Evolutionary conservation across 2,113 vertebrate genomes (phyloP).

Genomic region (Podarcis raffonei): DNA sequence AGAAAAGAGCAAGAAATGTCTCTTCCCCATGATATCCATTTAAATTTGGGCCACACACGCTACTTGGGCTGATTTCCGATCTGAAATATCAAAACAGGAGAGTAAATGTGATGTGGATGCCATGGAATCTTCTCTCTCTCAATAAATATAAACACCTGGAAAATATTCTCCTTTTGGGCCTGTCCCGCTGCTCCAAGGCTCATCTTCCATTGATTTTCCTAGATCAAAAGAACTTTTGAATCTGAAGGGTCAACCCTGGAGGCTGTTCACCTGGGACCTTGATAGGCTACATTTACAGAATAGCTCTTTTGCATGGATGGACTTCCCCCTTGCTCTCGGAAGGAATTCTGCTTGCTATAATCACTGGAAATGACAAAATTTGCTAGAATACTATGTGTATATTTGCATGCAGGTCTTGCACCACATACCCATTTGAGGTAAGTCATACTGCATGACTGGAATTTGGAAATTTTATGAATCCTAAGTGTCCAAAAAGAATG

Average conservation of each 20-base stretch:
- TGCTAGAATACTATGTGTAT: background rate
- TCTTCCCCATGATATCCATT: background rate
- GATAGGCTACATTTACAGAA: background rate
- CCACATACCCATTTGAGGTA: background rate
- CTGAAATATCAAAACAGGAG: background rate
- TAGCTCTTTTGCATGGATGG: background rate
- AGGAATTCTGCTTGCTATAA: background rate
- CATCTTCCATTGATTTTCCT: constrained; percentile 35
- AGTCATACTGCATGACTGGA: background rate
- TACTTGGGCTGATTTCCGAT: background rate
- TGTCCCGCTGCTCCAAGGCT: background rate
- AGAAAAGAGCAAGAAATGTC: background rate
- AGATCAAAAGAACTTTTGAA: constrained; percentile 50
- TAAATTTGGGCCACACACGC: background rate
- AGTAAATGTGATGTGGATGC: constrained; percentile 23
- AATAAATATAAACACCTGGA: constrained; percentile 38
- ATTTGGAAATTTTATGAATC: background rate
- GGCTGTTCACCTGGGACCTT: background rate
- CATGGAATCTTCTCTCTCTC: constrained; percentile 49
- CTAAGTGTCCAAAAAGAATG: background rate
- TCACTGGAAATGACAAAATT: background rate
- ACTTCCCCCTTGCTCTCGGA: background rate
- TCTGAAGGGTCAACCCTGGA: background rate
- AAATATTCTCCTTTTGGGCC: background rate
- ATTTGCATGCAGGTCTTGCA: background rate